Evolutionary conservation across 2,888 invertebrate species (phyloP), one percentile per base, ranked within the genome.

Genomic region (Drosophila macrospina): DNA sequence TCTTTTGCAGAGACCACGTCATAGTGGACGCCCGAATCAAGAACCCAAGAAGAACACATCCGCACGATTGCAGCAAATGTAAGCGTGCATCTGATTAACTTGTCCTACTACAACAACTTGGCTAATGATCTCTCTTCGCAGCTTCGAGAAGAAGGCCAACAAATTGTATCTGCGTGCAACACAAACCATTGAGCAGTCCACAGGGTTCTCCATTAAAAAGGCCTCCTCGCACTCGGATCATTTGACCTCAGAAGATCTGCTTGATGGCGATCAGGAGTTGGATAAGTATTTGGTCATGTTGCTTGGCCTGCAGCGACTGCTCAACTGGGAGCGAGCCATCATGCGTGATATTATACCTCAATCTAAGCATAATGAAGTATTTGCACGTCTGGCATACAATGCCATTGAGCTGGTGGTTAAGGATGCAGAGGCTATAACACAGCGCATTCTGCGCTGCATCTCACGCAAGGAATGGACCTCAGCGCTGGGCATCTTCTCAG

Each of bases 331-430:
- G 92, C 95, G 96, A 74, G 94, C 95, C 50, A 92, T 96, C 32
- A 96, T 98, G 93, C 94, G 95, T 51, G 97, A 96, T 32, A 96
- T 98, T 7, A 95, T 98, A 88, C 97, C 97, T 7, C 92, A 95
- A 69, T 95, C 96, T 41, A 95, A 96, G 78, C 96, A 97, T 90
- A 95, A 96, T 30, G 94, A 96, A 78, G 96, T 98, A 6, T 96
- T 98, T 89, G 96, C 97, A 77, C 94, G 95, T 41, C 95, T 98
- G 69, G 95, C 98, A 7, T 94, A 95, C 77, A 97, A 96, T 89
- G 96, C 97, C 51, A 95, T 98, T 93, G 96, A 97, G 73, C 93
- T 96, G 60, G 95, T 98, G 13, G 96, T 97, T 0, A 95, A 95
- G 78, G 98, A 98, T 90, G 97, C 97, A 3, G 98, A 98, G 94